Evolutionary conservation across 2,888 invertebrate species (phyloP).

Genomic region (Himalopsyche tibetana): DNA sequence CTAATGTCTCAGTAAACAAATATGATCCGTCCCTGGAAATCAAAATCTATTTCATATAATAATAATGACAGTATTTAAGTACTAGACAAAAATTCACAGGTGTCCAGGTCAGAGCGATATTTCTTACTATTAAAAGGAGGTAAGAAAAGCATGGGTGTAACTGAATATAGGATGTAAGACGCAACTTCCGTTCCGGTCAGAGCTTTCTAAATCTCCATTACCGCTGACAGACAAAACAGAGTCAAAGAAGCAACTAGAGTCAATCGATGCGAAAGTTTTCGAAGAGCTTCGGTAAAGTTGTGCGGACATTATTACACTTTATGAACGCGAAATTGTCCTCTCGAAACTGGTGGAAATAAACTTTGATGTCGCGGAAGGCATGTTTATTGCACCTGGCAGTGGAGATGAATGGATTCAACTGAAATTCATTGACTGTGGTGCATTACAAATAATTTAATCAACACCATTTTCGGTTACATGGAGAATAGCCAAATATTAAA

Average conservation of each 20-base stretch:
- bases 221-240: slow-evolving; percentile 44
- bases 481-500: too few relatives aligned
- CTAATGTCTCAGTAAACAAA: too few relatives aligned
- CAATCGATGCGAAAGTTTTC: slow-evolving; percentile 61
- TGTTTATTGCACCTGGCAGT: slow-evolving; percentile 54
- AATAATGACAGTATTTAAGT: too few relatives aligned
- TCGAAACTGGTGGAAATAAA: slow-evolving; percentile 53
- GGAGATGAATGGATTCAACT: slow-evolving; percentile 1
- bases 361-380: slow-evolving; percentile 50
- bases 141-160: neutral
- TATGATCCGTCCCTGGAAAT: too few relatives aligned
- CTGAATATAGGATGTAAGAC: neutral
- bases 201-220: slow-evolving; percentile 57
- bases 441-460: neutral
- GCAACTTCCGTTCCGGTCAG: neutral
- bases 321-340: slow-evolving; percentile 59
- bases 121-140: neutral
- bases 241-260: slow-evolving; percentile 47
- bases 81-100: too few relatives aligned
- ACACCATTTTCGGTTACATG: too few relatives aligned
- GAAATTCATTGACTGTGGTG: neutral
- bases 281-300: slow-evolving; percentile 53
- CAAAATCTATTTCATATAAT: too few relatives aligned
- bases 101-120: too few relatives aligned
- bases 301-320: slow-evolving; percentile 62